phyloP scores from a whole-genome alignment of 2,888 invertebrate species.

The Morinoia aosen region DNA sequence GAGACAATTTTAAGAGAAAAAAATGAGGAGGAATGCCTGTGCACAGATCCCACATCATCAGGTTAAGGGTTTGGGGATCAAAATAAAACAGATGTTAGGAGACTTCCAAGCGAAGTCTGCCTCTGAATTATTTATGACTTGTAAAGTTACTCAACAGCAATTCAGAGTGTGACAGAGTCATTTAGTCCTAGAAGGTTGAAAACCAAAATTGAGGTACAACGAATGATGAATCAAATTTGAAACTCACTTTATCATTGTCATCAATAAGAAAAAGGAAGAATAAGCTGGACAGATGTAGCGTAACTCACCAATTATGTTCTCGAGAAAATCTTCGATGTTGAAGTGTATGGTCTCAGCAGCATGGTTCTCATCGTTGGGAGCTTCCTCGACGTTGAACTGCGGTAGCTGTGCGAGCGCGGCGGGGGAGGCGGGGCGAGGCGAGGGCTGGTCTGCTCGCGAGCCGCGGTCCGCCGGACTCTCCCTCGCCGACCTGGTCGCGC shows the following conservation, averaged over 20 bases:
- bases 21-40: too few species aligned
- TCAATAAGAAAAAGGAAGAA: neutral
- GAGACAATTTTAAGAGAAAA: too few species aligned
- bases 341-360: slow-evolving; percentile 35
- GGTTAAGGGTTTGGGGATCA: too few species aligned
- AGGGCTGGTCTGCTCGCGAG: neutral
- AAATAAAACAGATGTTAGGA: too few species aligned
- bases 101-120: too few species aligned
- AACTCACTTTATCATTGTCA: neutral
- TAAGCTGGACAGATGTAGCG: neutral
- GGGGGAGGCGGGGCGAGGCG: neutral
- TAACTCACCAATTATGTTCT: slow-evolving; percentile 29
- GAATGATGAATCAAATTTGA: neutral
- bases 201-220: neutral
- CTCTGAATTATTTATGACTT: too few species aligned
- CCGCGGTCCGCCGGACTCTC: neutral
- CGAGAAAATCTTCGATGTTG: slow-evolving; percentile 49
- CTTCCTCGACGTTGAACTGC: slow-evolving; percentile 45
- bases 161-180: too few species aligned
- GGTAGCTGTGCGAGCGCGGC: neutral
- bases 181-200: too few species aligned
- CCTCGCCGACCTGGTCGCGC: neutral
- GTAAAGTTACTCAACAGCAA: too few species aligned
- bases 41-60: too few species aligned
- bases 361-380: slow-evolving; percentile 17